A percentile compares a stretch with the other conserved stretches of the same genome.
Evolutionary conservation across 2,113 vertebrate genomes (phyloP).

Genomic region (Zapornia atra): DNA sequence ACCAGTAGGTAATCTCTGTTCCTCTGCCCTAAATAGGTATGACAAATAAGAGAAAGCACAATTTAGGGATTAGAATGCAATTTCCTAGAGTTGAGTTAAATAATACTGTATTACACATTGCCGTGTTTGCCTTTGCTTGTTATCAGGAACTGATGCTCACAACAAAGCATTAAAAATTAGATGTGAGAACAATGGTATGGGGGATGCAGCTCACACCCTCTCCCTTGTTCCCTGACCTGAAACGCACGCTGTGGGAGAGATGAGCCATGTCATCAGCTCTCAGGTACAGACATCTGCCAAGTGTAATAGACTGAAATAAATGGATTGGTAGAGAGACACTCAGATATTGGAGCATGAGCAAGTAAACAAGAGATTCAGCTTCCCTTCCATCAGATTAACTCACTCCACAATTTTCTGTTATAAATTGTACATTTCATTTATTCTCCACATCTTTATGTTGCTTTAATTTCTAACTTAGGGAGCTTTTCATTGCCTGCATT

Average conservation of each 20-base stretch:
- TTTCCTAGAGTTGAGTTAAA: neutral
- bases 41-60: slow-evolving; percentile 32
- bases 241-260: neutral
- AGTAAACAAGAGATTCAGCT: neutral
- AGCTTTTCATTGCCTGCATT: neutral
- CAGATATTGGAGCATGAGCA: neutral
- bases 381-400: neutral
- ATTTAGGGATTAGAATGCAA: neutral
- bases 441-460: neutral
- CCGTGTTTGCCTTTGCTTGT: neutral
- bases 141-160: neutral
- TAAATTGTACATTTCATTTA: neutral
- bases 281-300: neutral
- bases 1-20: slow-evolving; percentile 94
- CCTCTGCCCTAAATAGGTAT: slow-evolving; percentile 86
- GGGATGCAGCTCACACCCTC: neutral
- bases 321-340: neutral
- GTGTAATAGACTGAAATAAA: neutral
- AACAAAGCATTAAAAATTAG: neutral
- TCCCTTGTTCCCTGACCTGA: neutral
- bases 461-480: neutral
- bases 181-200: neutral
- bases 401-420: neutral
- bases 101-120: neutral
- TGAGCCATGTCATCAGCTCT: neutral